Conservation (phyloP, 2,797 vertebrate genomes). For the Dallia pectoralis region DNA sequence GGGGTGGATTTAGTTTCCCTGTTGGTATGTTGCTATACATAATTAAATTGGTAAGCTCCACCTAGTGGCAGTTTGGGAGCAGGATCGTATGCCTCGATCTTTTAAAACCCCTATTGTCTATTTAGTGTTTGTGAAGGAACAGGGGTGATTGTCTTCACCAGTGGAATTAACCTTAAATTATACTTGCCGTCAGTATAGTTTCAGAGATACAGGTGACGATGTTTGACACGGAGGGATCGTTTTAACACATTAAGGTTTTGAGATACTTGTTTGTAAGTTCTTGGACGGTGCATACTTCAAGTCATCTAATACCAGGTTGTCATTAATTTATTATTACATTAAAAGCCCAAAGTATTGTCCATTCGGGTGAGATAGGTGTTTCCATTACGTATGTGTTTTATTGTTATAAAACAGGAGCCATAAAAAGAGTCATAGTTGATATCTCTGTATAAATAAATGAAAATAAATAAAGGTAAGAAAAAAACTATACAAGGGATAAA, state of each 20-base stretch:
- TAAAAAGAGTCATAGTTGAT: too few relatives aligned
- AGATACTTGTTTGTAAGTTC: background rate
- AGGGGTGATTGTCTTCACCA: background rate
- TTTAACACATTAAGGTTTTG: background rate
- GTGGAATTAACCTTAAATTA: background rate
- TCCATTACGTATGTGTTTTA: too few relatives aligned
- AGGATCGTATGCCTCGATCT: background rate
- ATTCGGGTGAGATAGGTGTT: background rate
- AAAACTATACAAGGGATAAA: background rate
- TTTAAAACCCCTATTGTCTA: background rate
- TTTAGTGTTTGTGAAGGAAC: background rate
- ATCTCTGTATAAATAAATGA: too few relatives aligned
- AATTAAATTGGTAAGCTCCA: background rate
- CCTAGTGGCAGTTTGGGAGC: background rate
- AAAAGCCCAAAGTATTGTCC: background rate
- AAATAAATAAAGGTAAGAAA: background rate
- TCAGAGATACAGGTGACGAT: background rate
- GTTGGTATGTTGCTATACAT: background rate
- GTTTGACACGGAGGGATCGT: background rate
- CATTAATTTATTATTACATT: background rate
- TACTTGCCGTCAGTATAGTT: slow-evolving; percentile 1
- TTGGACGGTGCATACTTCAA: background rate
- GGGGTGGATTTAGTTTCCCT: background rate
- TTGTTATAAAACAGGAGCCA: too few relatives aligned
- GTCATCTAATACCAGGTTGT: background rate